A percentile compares a stretch with the other conserved stretches of the same genome.
Evolutionary conservation across 2,797 vertebrate genomes (phyloP).

Genomic region (Tapirus indicus): DNA sequence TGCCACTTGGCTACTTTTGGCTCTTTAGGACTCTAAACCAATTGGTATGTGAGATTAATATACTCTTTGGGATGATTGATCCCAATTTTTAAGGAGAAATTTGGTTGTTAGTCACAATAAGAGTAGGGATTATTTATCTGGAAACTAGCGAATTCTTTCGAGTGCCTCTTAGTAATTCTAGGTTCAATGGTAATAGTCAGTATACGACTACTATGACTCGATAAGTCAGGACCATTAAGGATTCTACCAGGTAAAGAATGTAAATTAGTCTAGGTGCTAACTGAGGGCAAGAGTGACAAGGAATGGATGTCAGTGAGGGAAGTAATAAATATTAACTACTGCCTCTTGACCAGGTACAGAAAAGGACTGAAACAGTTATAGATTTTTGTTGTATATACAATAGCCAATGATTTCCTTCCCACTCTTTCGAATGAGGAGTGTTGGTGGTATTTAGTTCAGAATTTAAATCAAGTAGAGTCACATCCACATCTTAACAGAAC

Average conservation of each 20-base stretch:
- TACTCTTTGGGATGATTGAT: neutral
- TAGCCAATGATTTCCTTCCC: neutral
- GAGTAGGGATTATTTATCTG: neutral
- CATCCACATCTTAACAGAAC: rapidly evolving
- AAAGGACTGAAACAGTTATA: neutral
- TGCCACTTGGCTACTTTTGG: neutral
- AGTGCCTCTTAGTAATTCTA: neutral
- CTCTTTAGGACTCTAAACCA: neutral
- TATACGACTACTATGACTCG: neutral
- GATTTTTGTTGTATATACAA: neutral
- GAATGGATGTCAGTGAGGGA: neutral
- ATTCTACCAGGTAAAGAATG: neutral
- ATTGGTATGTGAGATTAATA: neutral
- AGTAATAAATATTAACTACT: neutral
- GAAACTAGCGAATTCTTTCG: neutral
- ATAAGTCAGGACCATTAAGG: neutral
- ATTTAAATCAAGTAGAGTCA: neutral
- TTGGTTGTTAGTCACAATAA: neutral
- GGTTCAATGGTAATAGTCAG: neutral
- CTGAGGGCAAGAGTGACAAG: neutral
- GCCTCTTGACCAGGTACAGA: neutral
- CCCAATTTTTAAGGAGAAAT: neutral
- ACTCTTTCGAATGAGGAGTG: rapidly evolving
- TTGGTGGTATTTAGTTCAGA: neutral
- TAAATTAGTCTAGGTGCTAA: neutral